A percentile compares a stretch with the other conserved stretches of the same genome.
These are phyloP conservation scores for Actinia equina DNA, from an alignment of 64 coral and sea anemone species.

Conservation along the genomic window DNA sequence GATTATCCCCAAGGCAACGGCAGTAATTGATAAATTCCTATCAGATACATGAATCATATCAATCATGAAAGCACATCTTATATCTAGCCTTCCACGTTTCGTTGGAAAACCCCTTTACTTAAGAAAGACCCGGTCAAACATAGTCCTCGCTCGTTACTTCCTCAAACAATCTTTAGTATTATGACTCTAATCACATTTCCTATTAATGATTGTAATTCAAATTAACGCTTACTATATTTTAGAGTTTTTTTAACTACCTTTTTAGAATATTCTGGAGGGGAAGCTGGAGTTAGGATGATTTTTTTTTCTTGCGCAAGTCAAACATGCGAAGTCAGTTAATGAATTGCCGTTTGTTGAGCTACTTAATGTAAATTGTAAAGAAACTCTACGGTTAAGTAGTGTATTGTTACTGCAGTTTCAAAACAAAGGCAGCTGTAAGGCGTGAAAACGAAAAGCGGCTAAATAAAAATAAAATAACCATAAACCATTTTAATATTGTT, in stretches of 20 bases:
- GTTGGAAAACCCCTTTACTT: not conserved
- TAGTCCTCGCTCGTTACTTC: not conserved
- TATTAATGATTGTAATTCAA: not conserved
- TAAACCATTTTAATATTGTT: not conserved
- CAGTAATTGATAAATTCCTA: constrained; percentile 10
- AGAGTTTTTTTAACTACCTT: not conserved
- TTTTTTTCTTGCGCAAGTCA: not conserved
- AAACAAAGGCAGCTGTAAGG: not conserved
- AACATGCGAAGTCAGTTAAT: not conserved
- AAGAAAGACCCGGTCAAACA: not conserved
- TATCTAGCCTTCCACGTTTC: not conserved
- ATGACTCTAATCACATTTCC: not conserved
- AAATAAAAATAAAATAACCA: not conserved
- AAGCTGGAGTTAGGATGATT: not conserved
- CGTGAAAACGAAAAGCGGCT: not conserved
- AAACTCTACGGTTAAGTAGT: not conserved
- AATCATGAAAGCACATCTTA: not conserved
- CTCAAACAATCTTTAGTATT: not conserved
- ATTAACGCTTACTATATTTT: not conserved
- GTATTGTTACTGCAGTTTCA: not conserved
- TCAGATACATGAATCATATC: not conserved
- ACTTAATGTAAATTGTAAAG: not conserved
- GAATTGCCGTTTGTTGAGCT: not conserved
- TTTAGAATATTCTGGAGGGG: not conserved
- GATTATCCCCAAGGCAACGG: not conserved